Percentiles rank a stretch among this genome's conserved stretches.
Conservation (phyloP, 2,888 invertebrate species). For the Eretmocerus hayati region DNA sequence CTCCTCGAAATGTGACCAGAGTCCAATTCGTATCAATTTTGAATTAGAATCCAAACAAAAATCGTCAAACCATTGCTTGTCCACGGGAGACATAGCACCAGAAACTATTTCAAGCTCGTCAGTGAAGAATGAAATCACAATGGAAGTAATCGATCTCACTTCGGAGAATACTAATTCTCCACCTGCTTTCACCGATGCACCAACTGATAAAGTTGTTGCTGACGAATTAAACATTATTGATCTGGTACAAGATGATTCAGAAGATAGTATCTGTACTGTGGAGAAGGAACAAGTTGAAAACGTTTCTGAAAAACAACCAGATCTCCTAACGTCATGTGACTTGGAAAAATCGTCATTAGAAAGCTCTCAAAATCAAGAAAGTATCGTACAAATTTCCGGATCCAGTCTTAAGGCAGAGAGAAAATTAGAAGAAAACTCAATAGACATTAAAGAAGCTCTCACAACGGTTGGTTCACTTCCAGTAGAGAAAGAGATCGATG, state of each 20-base stretch:
- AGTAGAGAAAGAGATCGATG: not conserved
- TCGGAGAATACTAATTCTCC: not conserved
- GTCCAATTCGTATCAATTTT: not conserved
- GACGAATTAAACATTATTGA: not conserved
- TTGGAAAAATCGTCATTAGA: no score
- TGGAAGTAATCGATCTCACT: not conserved
- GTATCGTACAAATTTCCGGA: not conserved
- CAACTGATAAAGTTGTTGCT: not conserved
- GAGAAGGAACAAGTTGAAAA: not conserved
- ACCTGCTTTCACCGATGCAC: not conserved
- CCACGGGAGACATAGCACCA: not conserved
- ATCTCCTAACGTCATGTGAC: not conserved
- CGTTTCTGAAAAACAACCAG: not conserved
- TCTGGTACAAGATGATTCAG: not conserved
- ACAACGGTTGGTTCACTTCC: not conserved
- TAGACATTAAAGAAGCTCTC: not conserved
- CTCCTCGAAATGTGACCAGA: no score
- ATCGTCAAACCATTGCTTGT: not conserved
- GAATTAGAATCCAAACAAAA: not conserved
- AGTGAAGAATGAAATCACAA: not conserved
- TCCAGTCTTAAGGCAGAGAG: not conserved
- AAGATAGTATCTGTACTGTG: not conserved
- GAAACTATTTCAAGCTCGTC: no score
- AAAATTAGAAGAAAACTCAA: not conserved
- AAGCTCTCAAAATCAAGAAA: not conserved